phyloP scores from a whole-genome alignment of 1,140 invertebrate species.

The Drosophila nikananu region DNA sequence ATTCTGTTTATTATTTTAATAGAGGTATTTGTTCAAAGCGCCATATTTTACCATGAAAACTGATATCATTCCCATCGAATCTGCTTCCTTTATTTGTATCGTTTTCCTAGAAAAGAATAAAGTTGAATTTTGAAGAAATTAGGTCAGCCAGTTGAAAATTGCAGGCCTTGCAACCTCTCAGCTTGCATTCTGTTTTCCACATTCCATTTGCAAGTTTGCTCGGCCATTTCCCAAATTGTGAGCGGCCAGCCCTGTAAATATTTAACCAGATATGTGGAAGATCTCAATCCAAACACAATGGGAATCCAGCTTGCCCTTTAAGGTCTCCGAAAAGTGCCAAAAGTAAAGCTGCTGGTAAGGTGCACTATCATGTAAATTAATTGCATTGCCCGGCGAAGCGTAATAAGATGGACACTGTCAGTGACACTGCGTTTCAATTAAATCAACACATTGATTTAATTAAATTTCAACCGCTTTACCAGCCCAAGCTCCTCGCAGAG shows the following conservation, averaged over 20 bases:
- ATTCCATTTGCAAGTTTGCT: background rate
- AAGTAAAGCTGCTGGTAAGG: background rate
- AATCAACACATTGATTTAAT: constrained; percentile 79
- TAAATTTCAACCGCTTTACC: constrained; percentile 59
- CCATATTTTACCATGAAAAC: background rate
- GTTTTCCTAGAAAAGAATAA: background rate
- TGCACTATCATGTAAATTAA: constrained; percentile 53
- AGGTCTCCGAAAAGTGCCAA: background rate
- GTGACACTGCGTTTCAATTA: constrained; percentile 63
- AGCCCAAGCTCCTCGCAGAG: background rate
- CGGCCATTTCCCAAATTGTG: background rate
- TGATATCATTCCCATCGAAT: background rate
- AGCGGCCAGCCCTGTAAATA: constrained; percentile 4
- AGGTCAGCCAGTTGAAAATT: constrained; percentile 1
- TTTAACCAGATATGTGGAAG: constrained; percentile 3
- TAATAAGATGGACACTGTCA: constrained; percentile 44
- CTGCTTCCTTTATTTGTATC: background rate
- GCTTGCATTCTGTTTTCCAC: background rate
- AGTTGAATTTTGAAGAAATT: background rate
- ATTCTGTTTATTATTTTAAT: background rate
- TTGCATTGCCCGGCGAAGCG: constrained; percentile 37
- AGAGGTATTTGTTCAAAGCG: background rate
- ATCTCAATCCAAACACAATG: background rate
- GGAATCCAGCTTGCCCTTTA: background rate
- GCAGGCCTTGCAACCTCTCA: background rate